Conservation (phyloP, 2,888 invertebrate genomes). For the Rotaria sp. region DNA sequence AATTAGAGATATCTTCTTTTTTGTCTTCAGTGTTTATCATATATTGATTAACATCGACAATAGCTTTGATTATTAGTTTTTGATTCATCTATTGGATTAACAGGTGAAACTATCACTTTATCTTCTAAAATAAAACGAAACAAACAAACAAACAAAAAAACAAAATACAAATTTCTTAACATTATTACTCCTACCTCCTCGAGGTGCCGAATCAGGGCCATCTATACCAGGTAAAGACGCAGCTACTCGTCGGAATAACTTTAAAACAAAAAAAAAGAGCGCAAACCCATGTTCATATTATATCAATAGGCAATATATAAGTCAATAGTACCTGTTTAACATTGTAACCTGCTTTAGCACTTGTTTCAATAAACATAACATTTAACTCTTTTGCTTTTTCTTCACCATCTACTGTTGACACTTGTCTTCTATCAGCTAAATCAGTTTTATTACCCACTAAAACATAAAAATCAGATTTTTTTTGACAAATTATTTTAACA, state of each 20-base stretch:
- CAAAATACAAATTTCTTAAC: background rate
- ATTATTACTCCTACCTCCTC: background rate
- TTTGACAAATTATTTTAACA: background rate
- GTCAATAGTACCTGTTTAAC: constrained; percentile 64
- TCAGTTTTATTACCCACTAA: constrained; percentile 99
- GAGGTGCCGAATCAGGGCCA: background rate
- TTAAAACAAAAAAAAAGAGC: background rate
- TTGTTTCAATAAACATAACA: constrained; percentile 99
- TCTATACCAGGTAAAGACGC: constrained; percentile 39
- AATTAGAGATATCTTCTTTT: no score
- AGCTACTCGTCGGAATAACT: constrained; percentile 40
- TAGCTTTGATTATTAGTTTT: background rate
- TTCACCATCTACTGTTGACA: constrained; percentile 87
- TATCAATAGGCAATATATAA: background rate
- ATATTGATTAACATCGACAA: background rate
- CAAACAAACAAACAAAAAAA: background rate
- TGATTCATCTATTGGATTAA: background rate
- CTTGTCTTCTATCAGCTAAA: constrained; percentile 62
- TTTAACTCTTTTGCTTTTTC: constrained; percentile 96
- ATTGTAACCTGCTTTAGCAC: constrained; percentile 98
- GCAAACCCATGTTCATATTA: background rate
- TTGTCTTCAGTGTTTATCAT: no score
- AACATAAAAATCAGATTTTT: background rate
- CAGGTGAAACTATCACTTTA: background rate
- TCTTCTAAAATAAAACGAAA: background rate